Percentiles rank a stretch among this genome's conserved stretches.
These are phyloP conservation scores for Myiotriccus ornatus DNA, from an alignment of 2,797 vertebrate genomes.

Conservation along the genomic window DNA sequence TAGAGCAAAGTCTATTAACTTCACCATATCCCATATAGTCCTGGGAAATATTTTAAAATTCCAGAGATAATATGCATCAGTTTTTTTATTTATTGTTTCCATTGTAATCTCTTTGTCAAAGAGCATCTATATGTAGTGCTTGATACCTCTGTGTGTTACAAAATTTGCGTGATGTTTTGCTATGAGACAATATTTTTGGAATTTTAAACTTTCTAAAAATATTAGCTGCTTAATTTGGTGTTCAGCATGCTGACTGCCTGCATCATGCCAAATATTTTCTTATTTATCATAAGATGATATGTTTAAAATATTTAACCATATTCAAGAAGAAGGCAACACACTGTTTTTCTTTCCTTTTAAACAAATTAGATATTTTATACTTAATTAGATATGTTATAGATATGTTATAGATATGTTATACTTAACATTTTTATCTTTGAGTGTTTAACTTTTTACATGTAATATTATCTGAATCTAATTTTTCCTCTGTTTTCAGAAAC, in stretches of 20 bases:
- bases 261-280: not conserved
- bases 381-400: no score
- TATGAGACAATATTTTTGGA: not conserved
- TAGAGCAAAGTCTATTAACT: not conserved
- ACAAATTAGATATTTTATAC: not conserved
- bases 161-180: not conserved
- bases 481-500: not conserved
- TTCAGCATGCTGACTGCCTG: not conserved
- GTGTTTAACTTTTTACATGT: not conserved
- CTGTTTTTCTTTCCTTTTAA: not conserved
- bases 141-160: not conserved
- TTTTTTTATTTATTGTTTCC: not conserved
- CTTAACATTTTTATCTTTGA: not conserved
- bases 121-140: not conserved
- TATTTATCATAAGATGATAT: no score
- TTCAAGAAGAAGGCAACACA: not conserved
- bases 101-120: not conserved
- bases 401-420: no score
- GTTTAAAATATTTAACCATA: not conserved
- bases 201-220: not conserved
- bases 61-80: not conserved
- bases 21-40: conserved; percentile 8
- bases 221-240: not conserved
- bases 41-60: conserved; percentile 12
- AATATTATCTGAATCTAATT: not conserved